Conservation (phyloP, 2,888 invertebrate genomes). For the Creontiades dilutus region DNA sequence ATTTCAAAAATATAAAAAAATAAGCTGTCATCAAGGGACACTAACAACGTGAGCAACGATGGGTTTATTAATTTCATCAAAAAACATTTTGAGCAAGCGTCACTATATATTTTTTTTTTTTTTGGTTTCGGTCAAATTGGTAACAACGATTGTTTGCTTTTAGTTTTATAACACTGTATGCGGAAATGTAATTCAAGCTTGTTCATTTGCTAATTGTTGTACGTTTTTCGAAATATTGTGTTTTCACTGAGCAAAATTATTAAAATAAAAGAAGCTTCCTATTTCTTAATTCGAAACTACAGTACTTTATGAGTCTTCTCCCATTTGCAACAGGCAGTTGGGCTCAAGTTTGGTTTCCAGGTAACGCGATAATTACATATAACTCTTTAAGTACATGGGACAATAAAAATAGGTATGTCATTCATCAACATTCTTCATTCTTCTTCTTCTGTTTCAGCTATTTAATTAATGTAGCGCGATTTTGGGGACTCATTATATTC, state of each 20-base stretch:
- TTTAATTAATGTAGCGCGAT: no score
- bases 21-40: constrained; percentile 52
- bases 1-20: constrained; percentile 57
- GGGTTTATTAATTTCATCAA: constrained; percentile 26
- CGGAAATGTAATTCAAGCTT: neutral
- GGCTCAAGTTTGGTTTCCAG: no score
- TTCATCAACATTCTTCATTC: no score
- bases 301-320: neutral
- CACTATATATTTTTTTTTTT: no score
- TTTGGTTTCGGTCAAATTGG: neutral
- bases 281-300: neutral
- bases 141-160: neutral
- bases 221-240: constrained; percentile 16
- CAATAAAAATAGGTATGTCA: no score
- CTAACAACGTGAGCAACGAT: constrained; percentile 60
- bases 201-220: constrained; percentile 16
- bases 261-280: constrained; percentile 26
- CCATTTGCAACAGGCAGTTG: constrained; percentile 15
- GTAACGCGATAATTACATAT: no score
- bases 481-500: no score
- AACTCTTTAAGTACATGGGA: no score
- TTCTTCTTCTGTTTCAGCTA: no score
- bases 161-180: neutral
- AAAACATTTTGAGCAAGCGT: constrained; percentile 64
- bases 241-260: constrained; percentile 43